Conservation (phyloP, 2,888 invertebrate species). For the Cerastis leucographa region DNA sequence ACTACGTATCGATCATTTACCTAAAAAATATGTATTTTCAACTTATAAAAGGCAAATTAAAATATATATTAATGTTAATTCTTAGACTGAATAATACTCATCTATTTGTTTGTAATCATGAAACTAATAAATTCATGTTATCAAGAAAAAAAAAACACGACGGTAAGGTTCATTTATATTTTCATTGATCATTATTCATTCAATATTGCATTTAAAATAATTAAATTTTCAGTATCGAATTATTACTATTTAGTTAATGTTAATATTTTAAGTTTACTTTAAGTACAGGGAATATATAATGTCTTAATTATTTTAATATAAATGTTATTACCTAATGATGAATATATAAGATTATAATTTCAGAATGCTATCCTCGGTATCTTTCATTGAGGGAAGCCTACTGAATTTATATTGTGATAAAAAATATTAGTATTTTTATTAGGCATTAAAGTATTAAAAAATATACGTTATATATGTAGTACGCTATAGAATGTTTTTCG, state of each 20-base stretch:
- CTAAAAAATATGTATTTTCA: neutral
- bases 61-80: conserved; percentile 5
- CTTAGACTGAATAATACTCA: conserved; percentile 56
- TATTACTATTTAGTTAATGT: conserved; percentile 24
- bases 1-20: neutral
- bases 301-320: conserved; percentile 23
- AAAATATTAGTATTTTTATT: conserved; percentile 56
- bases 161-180: neutral
- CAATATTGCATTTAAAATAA: conserved; percentile 46
- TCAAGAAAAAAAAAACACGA: neutral
- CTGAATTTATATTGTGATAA: conserved; percentile 89
- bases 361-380: conserved; percentile 88
- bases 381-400: conserved; percentile 85
- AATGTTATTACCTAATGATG: conserved; percentile 1
- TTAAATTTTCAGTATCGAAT: conserved; percentile 20
- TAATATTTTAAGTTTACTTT: conserved; percentile 54
- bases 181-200: conserved; percentile 17
- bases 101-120: neutral
- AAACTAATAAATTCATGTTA: neutral
- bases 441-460: conserved; percentile 24
- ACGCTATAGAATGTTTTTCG: neutral
- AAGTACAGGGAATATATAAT: conserved; percentile 61
- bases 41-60: neutral
- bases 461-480: neutral
- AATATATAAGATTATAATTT: conserved; percentile 80